These are phyloP conservation scores for Orthosia cruda DNA, from an alignment of 2,888 invertebrate genomes.

Conservation along the genomic window DNA sequence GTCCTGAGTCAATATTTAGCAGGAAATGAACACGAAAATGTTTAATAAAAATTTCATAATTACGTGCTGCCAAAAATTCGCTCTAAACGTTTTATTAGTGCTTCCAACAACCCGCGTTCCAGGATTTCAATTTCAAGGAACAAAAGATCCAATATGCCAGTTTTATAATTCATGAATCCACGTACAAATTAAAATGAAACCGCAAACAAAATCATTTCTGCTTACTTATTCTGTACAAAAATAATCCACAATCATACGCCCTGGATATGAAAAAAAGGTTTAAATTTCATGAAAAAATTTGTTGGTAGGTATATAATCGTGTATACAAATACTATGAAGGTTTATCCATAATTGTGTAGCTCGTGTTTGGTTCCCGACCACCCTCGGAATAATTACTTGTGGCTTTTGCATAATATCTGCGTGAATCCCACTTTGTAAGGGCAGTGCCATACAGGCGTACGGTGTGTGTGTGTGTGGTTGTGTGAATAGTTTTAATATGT, in stretches of 20 bases:
- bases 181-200: neutral
- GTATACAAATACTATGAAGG: conserved; percentile 23
- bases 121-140: neutral
- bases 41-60: neutral
- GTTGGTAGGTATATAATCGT: conserved; percentile 2
- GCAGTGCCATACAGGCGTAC: conserved; percentile 29
- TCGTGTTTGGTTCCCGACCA: conserved; percentile 45
- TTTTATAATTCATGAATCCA: neutral
- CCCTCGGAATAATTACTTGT: conserved; percentile 63
- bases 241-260: neutral
- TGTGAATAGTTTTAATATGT: conserved; percentile 37
- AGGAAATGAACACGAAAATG: neutral
- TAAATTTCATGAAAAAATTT: neutral
- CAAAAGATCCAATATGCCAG: neutral
- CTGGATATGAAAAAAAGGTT: neutral
- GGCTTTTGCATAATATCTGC: conserved; percentile 69
- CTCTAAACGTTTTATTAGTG: neutral
- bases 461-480: neutral
- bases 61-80: neutral
- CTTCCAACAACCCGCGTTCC: neutral
- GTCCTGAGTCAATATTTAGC: neutral
- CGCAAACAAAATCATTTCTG: neutral
- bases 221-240: neutral
- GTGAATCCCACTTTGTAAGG: conserved; percentile 52
- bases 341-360: conserved; percentile 33